These are phyloP conservation scores for Diacarnus erythraeanus DNA, from an alignment of 37 sponge, comb jelly and placozoan genomes.

Conservation along the genomic window DNA sequence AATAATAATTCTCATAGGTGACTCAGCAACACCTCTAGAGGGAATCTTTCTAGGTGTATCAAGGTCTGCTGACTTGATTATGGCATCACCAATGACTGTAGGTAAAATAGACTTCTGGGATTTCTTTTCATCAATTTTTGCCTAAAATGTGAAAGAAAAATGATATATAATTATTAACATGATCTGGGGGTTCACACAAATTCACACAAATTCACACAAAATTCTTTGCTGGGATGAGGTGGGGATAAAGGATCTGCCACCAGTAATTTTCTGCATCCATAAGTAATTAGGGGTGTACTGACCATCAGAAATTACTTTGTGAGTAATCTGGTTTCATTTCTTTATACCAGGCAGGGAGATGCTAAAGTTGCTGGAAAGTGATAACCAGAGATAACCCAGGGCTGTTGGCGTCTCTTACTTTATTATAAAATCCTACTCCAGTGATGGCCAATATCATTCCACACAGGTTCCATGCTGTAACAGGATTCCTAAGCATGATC, in stretches of 20 bases:
- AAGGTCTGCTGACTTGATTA: background rate
- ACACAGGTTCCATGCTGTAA: slow-evolving; percentile 60
- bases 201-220: no score
- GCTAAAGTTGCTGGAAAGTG: slow-evolving; percentile 63
- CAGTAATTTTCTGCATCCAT: no score
- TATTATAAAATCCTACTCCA: slow-evolving; percentile 82
- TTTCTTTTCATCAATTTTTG: background rate
- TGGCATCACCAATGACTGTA: background rate
- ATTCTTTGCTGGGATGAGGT: no score
- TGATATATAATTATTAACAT: no score
- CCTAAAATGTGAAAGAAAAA: no score
- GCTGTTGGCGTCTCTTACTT: slow-evolving; percentile 70
- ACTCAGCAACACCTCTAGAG: background rate
- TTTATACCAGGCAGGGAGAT: no score
- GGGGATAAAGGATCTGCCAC: no score
- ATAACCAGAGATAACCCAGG: slow-evolving; percentile 58
- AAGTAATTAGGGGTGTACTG: no score
- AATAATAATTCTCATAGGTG: background rate
- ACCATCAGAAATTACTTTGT: no score
- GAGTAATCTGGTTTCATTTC: no score
- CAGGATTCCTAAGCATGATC: slow-evolving; percentile 71
- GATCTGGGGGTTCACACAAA: no score
- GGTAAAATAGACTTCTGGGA: background rate
- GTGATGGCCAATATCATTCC: slow-evolving; percentile 81
- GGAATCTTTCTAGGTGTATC: background rate